A percentile compares a stretch with the other conserved stretches of the same genome.
Conservation (phyloP, 2,797 vertebrate species). For the Falco biarmicus region DNA sequence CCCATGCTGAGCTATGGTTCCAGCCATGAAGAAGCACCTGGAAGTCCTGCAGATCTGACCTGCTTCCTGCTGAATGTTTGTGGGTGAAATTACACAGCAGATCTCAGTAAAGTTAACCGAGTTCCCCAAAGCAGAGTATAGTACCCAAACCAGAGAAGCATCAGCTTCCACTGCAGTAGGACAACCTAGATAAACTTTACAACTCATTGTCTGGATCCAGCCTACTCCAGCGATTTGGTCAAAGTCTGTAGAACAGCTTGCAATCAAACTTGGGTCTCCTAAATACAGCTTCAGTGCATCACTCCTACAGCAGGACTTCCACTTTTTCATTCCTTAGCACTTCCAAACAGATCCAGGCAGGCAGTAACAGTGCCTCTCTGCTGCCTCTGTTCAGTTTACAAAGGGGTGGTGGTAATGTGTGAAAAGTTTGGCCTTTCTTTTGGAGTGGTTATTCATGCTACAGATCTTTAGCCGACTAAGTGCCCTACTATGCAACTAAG, state of each 20-base stretch:
- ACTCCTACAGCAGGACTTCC: neutral
- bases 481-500: neutral
- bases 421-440: neutral
- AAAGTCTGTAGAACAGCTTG: neutral
- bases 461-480: neutral
- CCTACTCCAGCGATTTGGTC: neutral
- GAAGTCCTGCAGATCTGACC: neutral
- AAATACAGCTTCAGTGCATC: neutral
- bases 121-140: neutral
- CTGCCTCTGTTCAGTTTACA: neutral
- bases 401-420: neutral
- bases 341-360: neutral
- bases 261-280: neutral
- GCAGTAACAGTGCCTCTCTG: neutral
- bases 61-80: neutral
- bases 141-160: neutral
- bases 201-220: neutral
- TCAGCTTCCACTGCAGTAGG: neutral
- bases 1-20: neutral
- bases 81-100: neutral
- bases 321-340: neutral
- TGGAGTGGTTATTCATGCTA: neutral
- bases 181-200: neutral
- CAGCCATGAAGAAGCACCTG: neutral
- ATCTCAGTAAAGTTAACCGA: neutral